Percentiles rank a stretch among this genome's conserved stretches.
Conservation (phyloP, 2,797 vertebrate genomes). For the Falco rusticolus region DNA sequence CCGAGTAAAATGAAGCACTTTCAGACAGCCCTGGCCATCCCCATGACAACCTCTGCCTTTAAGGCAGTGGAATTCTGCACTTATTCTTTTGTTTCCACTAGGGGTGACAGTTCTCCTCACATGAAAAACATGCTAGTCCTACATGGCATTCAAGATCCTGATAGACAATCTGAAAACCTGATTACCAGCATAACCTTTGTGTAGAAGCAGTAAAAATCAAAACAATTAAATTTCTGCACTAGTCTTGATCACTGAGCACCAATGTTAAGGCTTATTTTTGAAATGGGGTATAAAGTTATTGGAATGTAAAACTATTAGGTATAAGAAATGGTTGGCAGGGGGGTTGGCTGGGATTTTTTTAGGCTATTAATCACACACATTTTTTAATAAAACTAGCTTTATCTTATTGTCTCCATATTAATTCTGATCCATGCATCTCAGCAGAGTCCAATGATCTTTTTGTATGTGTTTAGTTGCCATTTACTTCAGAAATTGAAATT, state of each 20-base stretch:
- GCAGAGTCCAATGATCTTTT: not conserved
- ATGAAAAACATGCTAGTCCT: not conserved
- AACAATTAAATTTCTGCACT: not conserved
- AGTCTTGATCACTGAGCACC: not conserved
- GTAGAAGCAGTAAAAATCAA: not conserved
- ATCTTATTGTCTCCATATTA: not conserved
- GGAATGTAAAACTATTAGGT: not conserved
- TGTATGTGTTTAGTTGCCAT: not conserved
- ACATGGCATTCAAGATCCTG: not conserved
- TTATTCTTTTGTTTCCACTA: not conserved
- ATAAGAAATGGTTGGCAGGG: not conserved
- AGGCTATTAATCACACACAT: fast-evolving
- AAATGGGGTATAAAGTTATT: not conserved
- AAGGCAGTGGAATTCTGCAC: not conserved
- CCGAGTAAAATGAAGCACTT: conserved; percentile 26
- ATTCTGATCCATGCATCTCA: not conserved
- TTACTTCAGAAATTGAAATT: not conserved
- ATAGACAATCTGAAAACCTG: not conserved
- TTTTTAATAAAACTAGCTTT: not conserved
- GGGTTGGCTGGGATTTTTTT: fast-evolving
- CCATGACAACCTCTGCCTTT: conserved; percentile 15
- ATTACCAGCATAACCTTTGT: not conserved
- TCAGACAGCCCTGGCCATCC: conserved; percentile 11
- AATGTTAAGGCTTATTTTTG: not conserved
- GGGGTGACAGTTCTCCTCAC: not conserved